Conservation (phyloP, 2,888 invertebrate species). For the Pecten maximus region DNA sequence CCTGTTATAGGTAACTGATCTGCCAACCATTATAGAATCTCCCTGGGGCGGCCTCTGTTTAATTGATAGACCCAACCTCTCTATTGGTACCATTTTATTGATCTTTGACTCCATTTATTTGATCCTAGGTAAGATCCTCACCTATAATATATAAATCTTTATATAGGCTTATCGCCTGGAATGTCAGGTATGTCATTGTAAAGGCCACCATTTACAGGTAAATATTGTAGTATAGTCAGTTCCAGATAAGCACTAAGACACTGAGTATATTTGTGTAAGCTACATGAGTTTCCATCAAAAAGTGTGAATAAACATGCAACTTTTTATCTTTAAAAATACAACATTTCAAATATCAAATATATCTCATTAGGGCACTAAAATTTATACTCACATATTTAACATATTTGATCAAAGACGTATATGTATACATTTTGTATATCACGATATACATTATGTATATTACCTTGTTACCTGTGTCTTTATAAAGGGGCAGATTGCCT, state of each 20-base stretch:
- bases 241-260: background rate
- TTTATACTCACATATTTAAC: too few relatives aligned
- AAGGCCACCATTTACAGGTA: constrained; percentile 32
- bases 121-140: background rate
- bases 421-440: too few relatives aligned
- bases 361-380: too few relatives aligned
- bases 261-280: too few relatives aligned
- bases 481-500: too few relatives aligned
- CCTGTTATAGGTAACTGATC: background rate
- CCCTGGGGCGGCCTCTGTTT: background rate
- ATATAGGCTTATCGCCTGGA: background rate
- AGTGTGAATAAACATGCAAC: too few relatives aligned
- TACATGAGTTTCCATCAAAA: too few relatives aligned
- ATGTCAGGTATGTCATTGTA: constrained; percentile 20
- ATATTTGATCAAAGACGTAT: too few relatives aligned
- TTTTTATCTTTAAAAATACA: too few relatives aligned
- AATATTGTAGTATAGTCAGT: constrained; percentile 15
- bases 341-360: too few relatives aligned
- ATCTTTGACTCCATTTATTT: constrained; percentile 14
- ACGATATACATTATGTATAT: too few relatives aligned
- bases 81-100: background rate
- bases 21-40: background rate
- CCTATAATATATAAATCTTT: constrained; percentile 7
- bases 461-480: too few relatives aligned
- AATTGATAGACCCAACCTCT: constrained; percentile 13